Evolutionary conservation across 2,888 invertebrate species (phyloP), one percentile per base, ranked within the genome.

Genomic region (Rambutsinella grinnellia): DNA sequence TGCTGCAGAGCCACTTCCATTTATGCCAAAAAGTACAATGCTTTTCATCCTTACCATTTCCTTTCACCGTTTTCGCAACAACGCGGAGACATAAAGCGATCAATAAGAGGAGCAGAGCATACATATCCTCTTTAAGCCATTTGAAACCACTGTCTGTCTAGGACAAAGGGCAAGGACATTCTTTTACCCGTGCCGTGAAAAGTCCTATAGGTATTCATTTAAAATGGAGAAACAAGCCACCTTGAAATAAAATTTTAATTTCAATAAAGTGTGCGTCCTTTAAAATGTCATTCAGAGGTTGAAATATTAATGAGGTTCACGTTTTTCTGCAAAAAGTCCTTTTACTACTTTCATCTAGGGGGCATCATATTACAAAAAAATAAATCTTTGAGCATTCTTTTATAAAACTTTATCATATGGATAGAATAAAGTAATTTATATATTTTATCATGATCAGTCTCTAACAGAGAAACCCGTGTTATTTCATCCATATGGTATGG

Each of bases 91-190:
- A 67, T n/a, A 63, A 49, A 61, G 23, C 63, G 68, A 76, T 76
- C 75, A 69, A 76, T 76, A 76, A 36, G 15, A 46, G 58, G 47
- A 67, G 51, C 58, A n/a, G n/a, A n/a, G n/a, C n/a, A n/a, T n/a
- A n/a, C n/a, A n/a, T 51, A 67, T 58, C 28, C 36, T 57, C 58
- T 58, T 17, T 44, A 44, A 24, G 26, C 46, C 61, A 8, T 13
- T 36, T 36, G 6, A 36, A 36, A 8, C 13, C 36, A 49, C 51
- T 49, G 19, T n/a, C n/a, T 28, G 65, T 57, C 54, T 68, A 17
- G 63, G 60, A 70, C 76, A 76, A 76, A 76, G 76, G 76, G 63
- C 76, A 76, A 76, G 76, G 76, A 65, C 76, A 76, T 26, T 23
- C 51, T 15, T 36, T 36, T 36, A 8, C 36, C 13, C 36, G 36